phyloP scores from a whole-genome alignment of 1,140 invertebrate genomes.

The Aricia agestis region DNA sequence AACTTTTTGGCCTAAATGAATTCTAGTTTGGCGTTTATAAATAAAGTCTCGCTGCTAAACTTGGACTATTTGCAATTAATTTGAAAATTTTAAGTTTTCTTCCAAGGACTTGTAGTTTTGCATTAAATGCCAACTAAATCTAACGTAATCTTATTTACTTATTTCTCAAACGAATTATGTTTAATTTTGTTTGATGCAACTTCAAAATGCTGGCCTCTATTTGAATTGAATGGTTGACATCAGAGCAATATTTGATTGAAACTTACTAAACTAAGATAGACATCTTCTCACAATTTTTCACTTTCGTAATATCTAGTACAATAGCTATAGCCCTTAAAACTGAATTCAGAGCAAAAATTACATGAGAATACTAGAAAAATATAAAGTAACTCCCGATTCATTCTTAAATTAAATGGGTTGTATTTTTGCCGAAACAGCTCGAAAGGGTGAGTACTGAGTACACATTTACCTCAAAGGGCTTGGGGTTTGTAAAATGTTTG shows the following conservation, averaged over 20 bases:
- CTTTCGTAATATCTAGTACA: too few species aligned
- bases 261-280: too few species aligned
- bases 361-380: neutral
- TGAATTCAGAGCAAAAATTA: neutral
- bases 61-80: slow-evolving; percentile 22
- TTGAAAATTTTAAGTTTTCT: slow-evolving; percentile 24
- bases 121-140: neutral
- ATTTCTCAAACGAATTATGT: neutral
- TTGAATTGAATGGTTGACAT: neutral
- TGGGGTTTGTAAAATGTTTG: slow-evolving; percentile 6
- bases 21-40: slow-evolving; percentile 39
- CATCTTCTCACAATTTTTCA: too few species aligned
- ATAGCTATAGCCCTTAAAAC: neutral
- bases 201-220: neutral
- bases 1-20: slow-evolving; percentile 40
- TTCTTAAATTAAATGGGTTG: slow-evolving; percentile 1
- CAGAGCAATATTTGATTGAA: too few species aligned
- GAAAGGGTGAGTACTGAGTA: slow-evolving; percentile 2
- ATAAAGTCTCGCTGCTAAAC: slow-evolving; percentile 28
- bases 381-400: neutral
- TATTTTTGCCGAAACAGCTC: neutral
- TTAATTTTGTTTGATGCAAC: too few species aligned
- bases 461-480: slow-evolving; percentile 7
- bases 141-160: neutral
- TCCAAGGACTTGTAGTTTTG: neutral